A percentile compares a stretch with the other conserved stretches of the same genome.
Evolutionary conservation across 2,113 vertebrate genomes (phyloP).

Genomic region (Triplophysa siluroides): DNA sequence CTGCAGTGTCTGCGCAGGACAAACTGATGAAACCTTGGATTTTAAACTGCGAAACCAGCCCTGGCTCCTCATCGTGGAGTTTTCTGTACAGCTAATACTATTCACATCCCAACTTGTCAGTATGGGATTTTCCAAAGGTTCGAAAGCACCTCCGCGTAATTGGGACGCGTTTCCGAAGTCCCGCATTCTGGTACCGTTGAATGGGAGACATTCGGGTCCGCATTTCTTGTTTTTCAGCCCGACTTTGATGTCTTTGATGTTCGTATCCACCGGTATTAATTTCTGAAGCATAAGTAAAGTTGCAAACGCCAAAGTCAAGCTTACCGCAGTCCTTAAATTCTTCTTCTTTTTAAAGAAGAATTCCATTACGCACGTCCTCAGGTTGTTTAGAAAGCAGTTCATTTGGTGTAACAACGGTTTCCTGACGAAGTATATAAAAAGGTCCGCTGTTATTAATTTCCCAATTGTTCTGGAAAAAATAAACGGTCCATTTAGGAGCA

Average conservation of each 20-base stretch:
- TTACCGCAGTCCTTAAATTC: slow-evolving; percentile 74
- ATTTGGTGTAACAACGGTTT: background rate
- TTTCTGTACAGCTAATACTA: slow-evolving; percentile 69
- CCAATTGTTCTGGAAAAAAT: background rate
- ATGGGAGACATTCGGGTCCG: slow-evolving; percentile 56
- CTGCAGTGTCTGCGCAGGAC: slow-evolving; percentile 77
- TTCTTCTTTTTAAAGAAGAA: slow-evolving; percentile 69
- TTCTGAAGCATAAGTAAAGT: slow-evolving; percentile 77
- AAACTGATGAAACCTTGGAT: slow-evolving; percentile 75
- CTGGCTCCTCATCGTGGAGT: slow-evolving; percentile 60
- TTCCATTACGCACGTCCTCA: slow-evolving; percentile 69
- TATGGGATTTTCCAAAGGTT: slow-evolving; percentile 32
- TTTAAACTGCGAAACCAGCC: slow-evolving; percentile 73
- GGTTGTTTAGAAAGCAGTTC: background rate
- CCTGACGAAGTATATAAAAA: background rate
- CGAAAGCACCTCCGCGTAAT: background rate
- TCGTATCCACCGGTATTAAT: slow-evolving; percentile 67
- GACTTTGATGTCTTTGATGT: slow-evolving; percentile 55
- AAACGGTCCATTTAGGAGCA: slow-evolving; percentile 5
- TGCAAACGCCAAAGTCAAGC: slow-evolving; percentile 70
- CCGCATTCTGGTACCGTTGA: slow-evolving; percentile 46
- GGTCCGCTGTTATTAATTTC: background rate
- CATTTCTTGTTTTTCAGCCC: slow-evolving; percentile 59
- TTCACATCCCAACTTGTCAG: slow-evolving; percentile 68
- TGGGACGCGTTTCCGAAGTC: background rate